These are phyloP conservation scores for Podarcis raffonei DNA, from an alignment of 2,113 vertebrate genomes.

Conservation along the genomic window DNA sequence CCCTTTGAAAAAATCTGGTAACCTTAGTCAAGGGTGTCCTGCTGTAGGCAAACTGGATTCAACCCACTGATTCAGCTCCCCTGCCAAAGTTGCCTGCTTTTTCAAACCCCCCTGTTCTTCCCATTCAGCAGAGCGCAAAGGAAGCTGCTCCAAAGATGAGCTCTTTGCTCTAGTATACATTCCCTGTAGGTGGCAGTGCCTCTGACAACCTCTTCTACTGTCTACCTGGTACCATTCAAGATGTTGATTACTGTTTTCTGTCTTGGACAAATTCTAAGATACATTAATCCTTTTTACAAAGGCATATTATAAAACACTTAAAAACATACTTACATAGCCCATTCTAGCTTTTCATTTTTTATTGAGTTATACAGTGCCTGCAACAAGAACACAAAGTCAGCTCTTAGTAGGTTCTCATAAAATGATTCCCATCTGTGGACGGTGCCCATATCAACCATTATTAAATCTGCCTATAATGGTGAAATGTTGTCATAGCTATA, in stretches of 20 bases:
- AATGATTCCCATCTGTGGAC: background rate
- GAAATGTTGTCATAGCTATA: background rate
- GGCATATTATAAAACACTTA: background rate
- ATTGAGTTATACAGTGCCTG: conserved; percentile 96
- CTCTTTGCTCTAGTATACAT: background rate
- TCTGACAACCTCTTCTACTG: background rate
- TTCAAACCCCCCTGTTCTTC: background rate
- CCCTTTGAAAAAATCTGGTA: too few species aligned
- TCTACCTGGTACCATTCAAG: background rate
- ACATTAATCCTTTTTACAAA: conserved; percentile 13
- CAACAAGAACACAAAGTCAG: conserved; percentile 58
- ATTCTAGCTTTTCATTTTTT: conserved; percentile 98
- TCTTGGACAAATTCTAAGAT: background rate
- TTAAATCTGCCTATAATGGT: background rate
- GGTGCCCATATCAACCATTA: background rate
- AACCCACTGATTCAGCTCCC: too few species aligned
- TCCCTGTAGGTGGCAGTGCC: background rate
- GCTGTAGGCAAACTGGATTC: too few species aligned
- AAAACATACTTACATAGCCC: conserved; percentile 92
- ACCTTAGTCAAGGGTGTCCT: too few species aligned
- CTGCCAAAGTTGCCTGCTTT: background rate
- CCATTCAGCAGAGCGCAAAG: background rate
- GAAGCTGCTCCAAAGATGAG: background rate
- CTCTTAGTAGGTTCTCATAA: background rate
- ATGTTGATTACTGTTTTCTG: background rate